phyloP scores from a whole-genome alignment of 2,888 invertebrate species.

The Brenthis ino region DNA sequence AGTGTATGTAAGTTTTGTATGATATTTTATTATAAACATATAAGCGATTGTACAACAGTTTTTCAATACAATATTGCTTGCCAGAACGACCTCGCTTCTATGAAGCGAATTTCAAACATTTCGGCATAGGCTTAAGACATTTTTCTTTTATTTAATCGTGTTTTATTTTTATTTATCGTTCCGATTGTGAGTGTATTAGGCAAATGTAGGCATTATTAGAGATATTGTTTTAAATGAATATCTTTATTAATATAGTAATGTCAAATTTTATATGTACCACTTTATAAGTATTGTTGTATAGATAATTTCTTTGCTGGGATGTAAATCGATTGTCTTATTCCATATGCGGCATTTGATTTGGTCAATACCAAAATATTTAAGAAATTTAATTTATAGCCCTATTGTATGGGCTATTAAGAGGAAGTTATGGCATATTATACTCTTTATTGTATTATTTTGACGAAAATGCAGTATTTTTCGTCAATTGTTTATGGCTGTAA shows the following conservation, averaged over 20 bases:
- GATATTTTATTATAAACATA: constrained; percentile 62
- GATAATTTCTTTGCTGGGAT: constrained; percentile 47
- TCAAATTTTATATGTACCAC: constrained; percentile 53
- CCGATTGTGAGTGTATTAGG: constrained; percentile 58
- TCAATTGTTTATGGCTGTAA: constrained; percentile 3
- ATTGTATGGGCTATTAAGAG: too few species aligned
- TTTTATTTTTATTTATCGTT: constrained; percentile 55
- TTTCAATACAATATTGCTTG: constrained; percentile 55
- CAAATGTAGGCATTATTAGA: constrained; percentile 65
- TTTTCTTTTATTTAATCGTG: constrained; percentile 52
- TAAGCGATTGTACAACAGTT: constrained; percentile 63
- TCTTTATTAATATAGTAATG: constrained; percentile 51
- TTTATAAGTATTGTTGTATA: constrained; percentile 59
- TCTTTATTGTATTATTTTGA: too few species aligned
- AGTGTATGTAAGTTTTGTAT: constrained; percentile 71
- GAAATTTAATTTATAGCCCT: not conserved
- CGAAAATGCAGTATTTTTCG: too few species aligned
- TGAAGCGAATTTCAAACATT: constrained; percentile 58
- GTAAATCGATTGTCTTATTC: constrained; percentile 39
- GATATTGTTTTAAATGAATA: constrained; percentile 58
- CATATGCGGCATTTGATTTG: constrained; percentile 33
- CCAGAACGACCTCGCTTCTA: constrained; percentile 71
- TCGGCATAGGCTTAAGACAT: constrained; percentile 48
- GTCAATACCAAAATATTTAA: constrained; percentile 17
- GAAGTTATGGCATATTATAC: too few species aligned